Evolutionary conservation across 2,797 vertebrate genomes (phyloP).

Genomic region (Syngnathus rostellatus): DNA sequence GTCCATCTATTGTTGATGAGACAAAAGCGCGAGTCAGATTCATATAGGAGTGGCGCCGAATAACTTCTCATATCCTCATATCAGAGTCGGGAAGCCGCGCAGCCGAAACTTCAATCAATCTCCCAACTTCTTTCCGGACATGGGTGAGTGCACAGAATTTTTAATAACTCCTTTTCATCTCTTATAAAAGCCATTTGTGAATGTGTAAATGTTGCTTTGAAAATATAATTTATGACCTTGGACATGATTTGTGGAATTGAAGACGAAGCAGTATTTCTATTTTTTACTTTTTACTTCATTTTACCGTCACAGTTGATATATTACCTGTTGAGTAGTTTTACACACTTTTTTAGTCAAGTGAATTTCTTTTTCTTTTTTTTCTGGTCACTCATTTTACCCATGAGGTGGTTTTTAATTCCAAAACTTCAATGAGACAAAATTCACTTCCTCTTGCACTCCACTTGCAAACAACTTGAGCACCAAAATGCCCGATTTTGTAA

Average conservation of each 20-base stretch:
- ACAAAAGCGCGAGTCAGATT: conserved; percentile 76
- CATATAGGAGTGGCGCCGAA: conserved; percentile 73
- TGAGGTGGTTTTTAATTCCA: conserved; percentile 6
- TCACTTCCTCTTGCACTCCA: conserved; percentile 10
- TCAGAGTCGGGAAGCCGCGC: conserved; percentile 64
- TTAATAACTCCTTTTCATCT: conserved; percentile 50
- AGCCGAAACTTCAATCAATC: conserved; percentile 61
- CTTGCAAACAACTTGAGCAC: conserved; percentile 11
- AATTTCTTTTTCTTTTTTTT: too few relatives aligned
- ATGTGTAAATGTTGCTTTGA: conserved; percentile 32
- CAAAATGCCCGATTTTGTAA: neutral
- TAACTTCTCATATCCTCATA: conserved; percentile 74
- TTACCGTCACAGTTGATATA: neutral
- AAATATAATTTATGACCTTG: conserved; percentile 29
- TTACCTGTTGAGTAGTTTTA: neutral
- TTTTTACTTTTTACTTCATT: neutral
- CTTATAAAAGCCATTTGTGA: conserved; percentile 46
- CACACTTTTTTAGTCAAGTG: neutral
- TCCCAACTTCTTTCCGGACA: conserved; percentile 61
- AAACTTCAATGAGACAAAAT: neutral
- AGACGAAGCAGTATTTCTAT: neutral
- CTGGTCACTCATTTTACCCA: too few relatives aligned
- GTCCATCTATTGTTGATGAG: conserved; percentile 77
- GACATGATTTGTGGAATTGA: conserved; percentile 24
- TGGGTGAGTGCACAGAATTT: conserved; percentile 70